A percentile compares a stretch with the other conserved stretches of the same genome.
Evolutionary conservation across 1,140 invertebrate genomes (phyloP).

Genomic region (Asobara japonica): DNA sequence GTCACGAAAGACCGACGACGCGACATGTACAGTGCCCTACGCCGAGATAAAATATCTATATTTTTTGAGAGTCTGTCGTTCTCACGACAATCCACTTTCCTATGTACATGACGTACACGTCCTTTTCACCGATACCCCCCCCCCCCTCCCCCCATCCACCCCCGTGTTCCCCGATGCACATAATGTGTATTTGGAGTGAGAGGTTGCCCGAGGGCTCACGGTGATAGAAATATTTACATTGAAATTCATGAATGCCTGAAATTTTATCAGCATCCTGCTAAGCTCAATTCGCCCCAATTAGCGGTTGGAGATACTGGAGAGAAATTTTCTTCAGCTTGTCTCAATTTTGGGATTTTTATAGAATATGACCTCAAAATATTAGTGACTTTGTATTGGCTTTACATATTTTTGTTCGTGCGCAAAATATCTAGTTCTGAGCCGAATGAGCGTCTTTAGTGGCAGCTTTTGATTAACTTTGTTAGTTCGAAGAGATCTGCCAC

Average conservation of each 20-base stretch:
- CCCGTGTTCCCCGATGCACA: background rate
- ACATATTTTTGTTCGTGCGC: too few species aligned
- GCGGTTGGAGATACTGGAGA: too few species aligned
- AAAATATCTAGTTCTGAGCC: too few species aligned
- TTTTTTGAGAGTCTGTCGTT: slow-evolving; percentile 5
- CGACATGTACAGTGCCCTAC: background rate
- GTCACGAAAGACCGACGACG: background rate
- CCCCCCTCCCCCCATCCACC: background rate
- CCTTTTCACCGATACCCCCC: background rate
- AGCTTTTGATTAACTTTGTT: too few species aligned
- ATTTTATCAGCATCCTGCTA: background rate
- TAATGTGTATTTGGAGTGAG: background rate
- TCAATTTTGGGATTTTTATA: too few species aligned
- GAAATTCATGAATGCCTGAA: background rate
- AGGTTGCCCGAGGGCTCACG: background rate
- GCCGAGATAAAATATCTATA: background rate
- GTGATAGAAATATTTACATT: background rate
- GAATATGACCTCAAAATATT: too few species aligned
- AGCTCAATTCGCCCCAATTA: background rate
- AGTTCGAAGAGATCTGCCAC: too few species aligned
- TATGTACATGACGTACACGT: background rate
- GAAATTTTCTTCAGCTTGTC: too few species aligned
- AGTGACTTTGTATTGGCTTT: too few species aligned
- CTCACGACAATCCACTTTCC: slow-evolving; percentile 5
- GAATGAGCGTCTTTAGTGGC: too few species aligned